A percentile compares a stretch with the other conserved stretches of the same genome.
Conservation (phyloP, 2,888 invertebrate genomes). For the Synergus gifuensis region DNA sequence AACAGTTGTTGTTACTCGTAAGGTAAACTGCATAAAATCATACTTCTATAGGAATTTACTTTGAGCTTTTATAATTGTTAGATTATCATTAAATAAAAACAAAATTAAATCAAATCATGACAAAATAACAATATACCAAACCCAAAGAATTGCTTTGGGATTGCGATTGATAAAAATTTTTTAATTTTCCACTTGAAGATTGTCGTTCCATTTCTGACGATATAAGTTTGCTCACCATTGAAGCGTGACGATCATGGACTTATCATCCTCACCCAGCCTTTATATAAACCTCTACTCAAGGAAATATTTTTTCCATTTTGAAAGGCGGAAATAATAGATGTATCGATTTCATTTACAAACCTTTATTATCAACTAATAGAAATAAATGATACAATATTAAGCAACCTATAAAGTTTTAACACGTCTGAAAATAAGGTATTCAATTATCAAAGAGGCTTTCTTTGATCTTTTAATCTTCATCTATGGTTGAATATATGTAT, state of each 20-base stretch:
- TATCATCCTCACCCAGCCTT: slow-evolving; percentile 16
- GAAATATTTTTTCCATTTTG: slow-evolving; percentile 6
- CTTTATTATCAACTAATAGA: not conserved
- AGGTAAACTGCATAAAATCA: not conserved
- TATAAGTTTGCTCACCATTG: slow-evolving; percentile 26
- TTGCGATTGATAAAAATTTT: not conserved
- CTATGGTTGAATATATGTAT: too few relatives aligned
- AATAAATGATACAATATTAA: not conserved
- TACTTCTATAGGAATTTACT: not conserved
- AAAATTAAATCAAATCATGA: too few relatives aligned
- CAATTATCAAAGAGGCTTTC: not conserved
- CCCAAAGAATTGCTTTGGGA: too few relatives aligned
- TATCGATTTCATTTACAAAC: not conserved
- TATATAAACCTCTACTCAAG: slow-evolving; percentile 22
- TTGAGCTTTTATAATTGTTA: not conserved
- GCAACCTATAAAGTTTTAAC: not conserved
- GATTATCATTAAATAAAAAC: too few relatives aligned
- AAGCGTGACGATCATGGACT: slow-evolving; percentile 36
- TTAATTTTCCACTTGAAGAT: not conserved
- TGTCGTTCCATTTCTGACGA: slow-evolving; percentile 4
- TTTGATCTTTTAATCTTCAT: not conserved
- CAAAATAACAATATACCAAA: not conserved
- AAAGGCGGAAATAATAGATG: slow-evolving; percentile 15
- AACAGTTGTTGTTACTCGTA: not conserved
- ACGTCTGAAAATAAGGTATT: not conserved